Evolutionary conservation across 1,140 invertebrate genomes (phyloP), one percentile per base, ranked within the genome.

Genomic region (Zophobas atratus): DNA sequence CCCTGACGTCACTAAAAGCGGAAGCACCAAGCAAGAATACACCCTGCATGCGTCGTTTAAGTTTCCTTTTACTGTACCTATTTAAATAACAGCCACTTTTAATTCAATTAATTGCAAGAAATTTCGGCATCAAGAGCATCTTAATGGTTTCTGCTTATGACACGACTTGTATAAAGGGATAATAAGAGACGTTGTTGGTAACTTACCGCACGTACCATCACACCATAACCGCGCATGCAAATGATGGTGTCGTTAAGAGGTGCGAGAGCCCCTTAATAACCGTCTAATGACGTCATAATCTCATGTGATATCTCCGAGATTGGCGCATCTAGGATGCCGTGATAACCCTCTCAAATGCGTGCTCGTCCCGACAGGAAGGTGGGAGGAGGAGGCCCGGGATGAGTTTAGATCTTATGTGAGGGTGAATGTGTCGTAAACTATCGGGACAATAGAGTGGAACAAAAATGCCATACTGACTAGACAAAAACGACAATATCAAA

Each of bases 281-380:
- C 63, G 48, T 67, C 75, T 79, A 79, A 79, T 79, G 75, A 77
- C 71, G 75, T 79, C 78, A 77, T 79, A 79, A 79, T 79, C 78
- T 79, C 75, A 76, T 79, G 78, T 79, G 78, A 79, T 79, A 79
- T 79, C 78, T 79, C 70, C 35, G 78, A 79, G 75, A 77, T 77
- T 79, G 78, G 55, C 57, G 78, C 70, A 70, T 73, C 57, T 67
- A 70, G 71, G 73, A 76, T 72, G 55, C 73, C 63, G 67, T 71
- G 76, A 77, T 77, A 77, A 77, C 76, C 76, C 76, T 77, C 67
- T 77, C 67, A 20, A 67, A 67, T 36, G 60, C 57, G 35, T 63
- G n/a, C 57, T 63, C 33, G 8, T 41, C 5, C 3, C 57, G 49
- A 53, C 49, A 5, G 56, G 4, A 41, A 63, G n/a, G 36, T 41